Evolutionary conservation across 1,140 invertebrate species (phyloP), one percentile per base, ranked within the genome.

Genomic region (Tetragonula clypearis): DNA sequence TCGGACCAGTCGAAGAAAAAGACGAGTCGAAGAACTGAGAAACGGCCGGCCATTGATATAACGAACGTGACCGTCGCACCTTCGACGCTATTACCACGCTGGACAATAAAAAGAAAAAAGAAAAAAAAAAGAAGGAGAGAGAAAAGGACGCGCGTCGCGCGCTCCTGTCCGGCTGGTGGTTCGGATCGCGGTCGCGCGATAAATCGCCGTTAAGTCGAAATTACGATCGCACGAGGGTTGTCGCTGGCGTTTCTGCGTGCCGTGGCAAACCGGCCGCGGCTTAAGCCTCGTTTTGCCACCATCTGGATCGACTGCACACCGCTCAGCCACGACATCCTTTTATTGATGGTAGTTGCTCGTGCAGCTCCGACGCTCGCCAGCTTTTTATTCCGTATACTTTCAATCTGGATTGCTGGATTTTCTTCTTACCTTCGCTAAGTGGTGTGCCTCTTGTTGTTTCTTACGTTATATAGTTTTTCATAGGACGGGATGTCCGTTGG

Each of bases 191-290:
- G 68, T 60, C 76, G 72, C 77, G 88, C 91, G 90, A 93, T 93
- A 93, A 94, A 94, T 93, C 91, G 92, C 90, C 86, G 92, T 92
- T 94, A 94, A 94, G 93, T 93, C 90, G 90, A 93, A 93, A 94
- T 94, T 94, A 94, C 93, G 91, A 92, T 93, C 90, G 91, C 84
- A 89, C 92, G 6, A 91, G 85, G 85, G 76, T 75, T 79, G 84
- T 79, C 78, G 86, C 89, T 86, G 88, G 90, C 88, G 89, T 85
- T 65, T 66, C 88, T 91, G 91, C 93, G 93, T 94, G 93, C 91
- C 91, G 86, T 78, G 77, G 92, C 93, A 94, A 90, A 82, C 89
- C 85, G 73, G 77, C 86, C 85, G 77, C 79, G 83, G 92, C 91
- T 94, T 93, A 94, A 78, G 85, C 87, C 86, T 84, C 88, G 88